Conservation (phyloP, 2,113 vertebrate species). For the Shinisaurus crocodilurus region DNA sequence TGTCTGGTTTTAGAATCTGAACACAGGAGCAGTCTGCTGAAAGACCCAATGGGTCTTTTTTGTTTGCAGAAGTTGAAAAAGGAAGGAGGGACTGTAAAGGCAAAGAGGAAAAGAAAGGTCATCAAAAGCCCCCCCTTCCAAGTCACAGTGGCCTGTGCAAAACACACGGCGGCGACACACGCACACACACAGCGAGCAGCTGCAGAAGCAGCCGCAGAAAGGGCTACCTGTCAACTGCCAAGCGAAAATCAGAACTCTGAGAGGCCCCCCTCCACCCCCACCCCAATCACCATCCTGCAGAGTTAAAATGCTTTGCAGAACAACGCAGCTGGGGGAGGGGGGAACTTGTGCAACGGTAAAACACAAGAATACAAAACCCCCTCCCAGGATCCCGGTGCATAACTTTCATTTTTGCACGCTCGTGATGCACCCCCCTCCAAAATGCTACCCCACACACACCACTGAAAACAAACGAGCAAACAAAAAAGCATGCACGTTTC, state of each 20-base stretch:
- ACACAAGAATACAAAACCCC: not conserved
- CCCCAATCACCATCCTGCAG: not conserved
- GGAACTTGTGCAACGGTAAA: not conserved
- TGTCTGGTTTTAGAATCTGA: not conserved
- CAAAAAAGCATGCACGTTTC: slow-evolving; percentile 30
- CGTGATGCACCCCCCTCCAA: not conserved
- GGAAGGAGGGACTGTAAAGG: no score
- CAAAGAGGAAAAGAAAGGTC: not conserved
- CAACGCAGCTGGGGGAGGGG: not conserved
- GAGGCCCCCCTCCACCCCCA: not conserved
- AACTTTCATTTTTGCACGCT: not conserved
- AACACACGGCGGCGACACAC: not conserved
- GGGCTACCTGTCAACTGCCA: not conserved
- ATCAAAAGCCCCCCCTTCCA: not conserved
- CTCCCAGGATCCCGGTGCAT: not conserved
- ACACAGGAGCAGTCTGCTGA: not conserved
- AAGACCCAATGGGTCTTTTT: not conserved
- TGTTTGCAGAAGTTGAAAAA: not conserved
- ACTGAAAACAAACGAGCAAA: no score
- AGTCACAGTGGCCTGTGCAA: not conserved
- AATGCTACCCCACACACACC: not conserved
- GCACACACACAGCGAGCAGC: not conserved
- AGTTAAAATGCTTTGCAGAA: not conserved
- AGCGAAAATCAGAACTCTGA: not conserved
- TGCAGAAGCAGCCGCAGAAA: not conserved